Conservation (phyloP, 1,140 invertebrate genomes). For the Drosophila persimilis region DNA sequence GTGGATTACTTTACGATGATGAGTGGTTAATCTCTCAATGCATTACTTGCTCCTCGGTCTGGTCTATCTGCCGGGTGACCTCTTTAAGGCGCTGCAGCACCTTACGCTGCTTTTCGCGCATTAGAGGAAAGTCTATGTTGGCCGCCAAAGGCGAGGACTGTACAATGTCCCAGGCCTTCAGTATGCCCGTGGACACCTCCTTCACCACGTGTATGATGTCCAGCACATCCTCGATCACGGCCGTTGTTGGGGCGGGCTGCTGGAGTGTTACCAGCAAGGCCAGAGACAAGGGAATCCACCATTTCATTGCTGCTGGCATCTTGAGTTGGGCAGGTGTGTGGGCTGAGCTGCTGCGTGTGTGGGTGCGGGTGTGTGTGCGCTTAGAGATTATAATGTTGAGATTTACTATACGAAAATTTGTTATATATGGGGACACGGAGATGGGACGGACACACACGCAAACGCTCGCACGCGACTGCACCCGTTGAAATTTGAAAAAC, state of each 20-base stretch:
- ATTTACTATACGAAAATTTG: conserved; percentile 10
- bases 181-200: conserved; percentile 85
- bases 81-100: conserved; percentile 84
- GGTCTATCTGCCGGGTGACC: conserved; percentile 83
- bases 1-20: conserved; percentile 4
- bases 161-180: conserved; percentile 87
- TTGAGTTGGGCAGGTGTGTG: conserved; percentile 20
- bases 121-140: conserved; percentile 85
- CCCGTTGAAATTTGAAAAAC: conserved; percentile 56
- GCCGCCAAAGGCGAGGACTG: conserved; percentile 84
- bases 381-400: conserved; percentile 30
- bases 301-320: conserved; percentile 19
- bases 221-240: conserved; percentile 85
- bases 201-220: conserved; percentile 86
- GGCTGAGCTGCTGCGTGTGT: conserved; percentile 6
- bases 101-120: conserved; percentile 84
- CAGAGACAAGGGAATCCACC: conserved; percentile 26
- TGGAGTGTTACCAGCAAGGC: conserved; percentile 25
- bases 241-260: conserved; percentile 57
- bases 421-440: conserved; percentile 8
- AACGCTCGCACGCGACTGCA: conserved; percentile 44
- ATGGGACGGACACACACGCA: conserved; percentile 14
- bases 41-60: conserved; percentile 71
- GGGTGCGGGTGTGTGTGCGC: neutral
- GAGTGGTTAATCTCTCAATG: neutral